Percentiles rank a stretch among this genome's conserved stretches.
These are phyloP conservation scores for Trichomycterus rosablanca DNA, from an alignment of 2,113 vertebrate genomes.

Conservation along the genomic window DNA sequence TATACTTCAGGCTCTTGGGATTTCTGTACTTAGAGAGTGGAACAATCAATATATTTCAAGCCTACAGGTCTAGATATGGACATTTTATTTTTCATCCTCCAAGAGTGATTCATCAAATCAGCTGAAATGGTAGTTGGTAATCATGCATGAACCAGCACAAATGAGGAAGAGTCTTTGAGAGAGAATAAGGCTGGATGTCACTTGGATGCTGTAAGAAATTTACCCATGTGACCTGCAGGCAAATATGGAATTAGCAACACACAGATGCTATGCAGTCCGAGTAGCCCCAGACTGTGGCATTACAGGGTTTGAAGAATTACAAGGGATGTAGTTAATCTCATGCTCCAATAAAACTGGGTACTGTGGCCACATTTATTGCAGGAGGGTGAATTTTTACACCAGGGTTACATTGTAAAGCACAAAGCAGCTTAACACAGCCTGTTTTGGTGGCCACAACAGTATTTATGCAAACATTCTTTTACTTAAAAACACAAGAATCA, in stretches of 20 bases:
- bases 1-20: not conserved
- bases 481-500: not conserved
- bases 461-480: not conserved
- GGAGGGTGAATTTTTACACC: constrained; percentile 26
- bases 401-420: constrained; percentile 2
- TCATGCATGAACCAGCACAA: not conserved
- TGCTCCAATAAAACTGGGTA: not conserved
- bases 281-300: constrained; percentile 37
- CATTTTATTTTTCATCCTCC: not conserved
- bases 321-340: constrained; percentile 42
- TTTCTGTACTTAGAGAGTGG: not conserved
- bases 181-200: constrained; percentile 26
- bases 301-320: constrained; percentile 18
- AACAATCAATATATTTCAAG: constrained; percentile 9
- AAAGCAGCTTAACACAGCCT: constrained; percentile 20
- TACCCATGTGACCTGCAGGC: not conserved
- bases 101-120: not conserved
- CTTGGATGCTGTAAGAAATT: constrained; percentile 19
- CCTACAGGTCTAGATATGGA: not conserved
- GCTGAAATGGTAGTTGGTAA: not conserved
- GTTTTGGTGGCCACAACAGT: constrained; percentile 13
- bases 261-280: not conserved
- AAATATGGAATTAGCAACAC: not conserved
- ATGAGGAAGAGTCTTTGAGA: not conserved
- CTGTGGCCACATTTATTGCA: constrained; percentile 11